Evolutionary conservation across 2,888 invertebrate species (phyloP).

Genomic region (Hyposoter dolosus): DNA sequence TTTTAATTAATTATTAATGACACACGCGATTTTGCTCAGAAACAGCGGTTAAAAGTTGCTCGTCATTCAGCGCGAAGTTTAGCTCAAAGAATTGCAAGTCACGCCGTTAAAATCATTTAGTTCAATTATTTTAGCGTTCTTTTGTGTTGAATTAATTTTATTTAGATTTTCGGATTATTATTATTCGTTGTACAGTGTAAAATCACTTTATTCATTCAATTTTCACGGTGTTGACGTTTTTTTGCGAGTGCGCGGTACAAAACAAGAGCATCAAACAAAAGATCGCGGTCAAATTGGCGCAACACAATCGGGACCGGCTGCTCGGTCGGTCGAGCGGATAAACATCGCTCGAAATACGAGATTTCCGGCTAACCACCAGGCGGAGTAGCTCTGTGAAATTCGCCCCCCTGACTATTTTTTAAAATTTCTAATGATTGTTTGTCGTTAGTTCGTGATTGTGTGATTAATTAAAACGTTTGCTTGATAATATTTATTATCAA

Average conservation of each 20-base stretch:
- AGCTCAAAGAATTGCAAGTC: neutral
- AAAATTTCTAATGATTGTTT: too few species aligned
- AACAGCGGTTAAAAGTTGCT: slow-evolving; percentile 11
- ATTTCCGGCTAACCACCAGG: too few species aligned
- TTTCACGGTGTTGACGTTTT: neutral
- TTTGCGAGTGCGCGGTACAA: neutral
- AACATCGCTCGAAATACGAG: too few species aligned
- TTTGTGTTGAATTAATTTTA: neutral
- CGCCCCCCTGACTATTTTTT: too few species aligned
- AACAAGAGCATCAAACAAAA: neutral
- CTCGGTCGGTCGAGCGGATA: too few species aligned
- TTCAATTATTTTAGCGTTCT: neutral
- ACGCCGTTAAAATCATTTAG: neutral
- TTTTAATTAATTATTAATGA: slow-evolving; percentile 69
- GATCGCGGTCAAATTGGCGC: too few species aligned
- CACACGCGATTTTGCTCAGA: neutral
- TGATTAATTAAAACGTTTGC: too few species aligned
- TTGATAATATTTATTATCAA: too few species aligned
- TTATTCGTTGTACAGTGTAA: neutral
- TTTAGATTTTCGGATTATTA: neutral
- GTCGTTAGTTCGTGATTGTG: too few species aligned
- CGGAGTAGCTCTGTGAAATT: too few species aligned
- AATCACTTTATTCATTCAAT: neutral
- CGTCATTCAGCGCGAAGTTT: slow-evolving; percentile 13
- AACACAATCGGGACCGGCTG: too few species aligned